Evolutionary conservation across 2,888 invertebrate genomes (phyloP).

Genomic region (Tuberolachnus salignus): DNA sequence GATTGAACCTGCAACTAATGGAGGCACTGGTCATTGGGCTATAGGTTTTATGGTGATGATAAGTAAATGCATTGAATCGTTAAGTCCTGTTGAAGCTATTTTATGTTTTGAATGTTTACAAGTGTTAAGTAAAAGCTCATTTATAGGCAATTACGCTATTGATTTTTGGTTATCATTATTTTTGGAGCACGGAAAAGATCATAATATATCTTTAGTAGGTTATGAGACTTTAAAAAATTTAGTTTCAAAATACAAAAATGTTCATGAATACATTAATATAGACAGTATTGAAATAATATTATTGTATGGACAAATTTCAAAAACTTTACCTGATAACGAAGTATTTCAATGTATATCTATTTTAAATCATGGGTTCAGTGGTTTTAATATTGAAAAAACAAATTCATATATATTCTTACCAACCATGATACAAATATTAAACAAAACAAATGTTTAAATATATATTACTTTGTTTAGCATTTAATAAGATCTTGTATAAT

Average conservation of each 20-base stretch:
- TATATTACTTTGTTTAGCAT: background rate
- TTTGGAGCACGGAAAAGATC: background rate
- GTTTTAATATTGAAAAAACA: conserved; percentile 9
- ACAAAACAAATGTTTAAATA: background rate
- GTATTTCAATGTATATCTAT: background rate
- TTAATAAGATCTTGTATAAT: background rate
- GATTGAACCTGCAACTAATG: conserved; percentile 34
- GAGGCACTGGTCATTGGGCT: conserved; percentile 45
- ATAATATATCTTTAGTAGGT: background rate
- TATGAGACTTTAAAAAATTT: conserved; percentile 15
- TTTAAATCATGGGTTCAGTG: conserved; percentile 19
- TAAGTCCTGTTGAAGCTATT: conserved; percentile 17
- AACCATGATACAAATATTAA: background rate
- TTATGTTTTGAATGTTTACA: conserved; percentile 26
- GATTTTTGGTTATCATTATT: conserved; percentile 28
- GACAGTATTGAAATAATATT: conserved; percentile 3
- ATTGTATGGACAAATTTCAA: background rate
- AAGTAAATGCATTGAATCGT: background rate
- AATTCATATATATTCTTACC: conserved; percentile 37
- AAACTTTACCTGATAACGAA: conserved; percentile 16
- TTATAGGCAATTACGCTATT: conserved; percentile 1
- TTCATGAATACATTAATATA: background rate
- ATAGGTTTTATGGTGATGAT: conserved; percentile 26
- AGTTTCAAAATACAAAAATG: background rate
- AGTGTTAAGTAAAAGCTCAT: conserved; percentile 10